These are phyloP conservation scores for Enteromius thamalakanensis DNA, from an alignment of 2,797 vertebrate genomes.

Conservation along the genomic window DNA sequence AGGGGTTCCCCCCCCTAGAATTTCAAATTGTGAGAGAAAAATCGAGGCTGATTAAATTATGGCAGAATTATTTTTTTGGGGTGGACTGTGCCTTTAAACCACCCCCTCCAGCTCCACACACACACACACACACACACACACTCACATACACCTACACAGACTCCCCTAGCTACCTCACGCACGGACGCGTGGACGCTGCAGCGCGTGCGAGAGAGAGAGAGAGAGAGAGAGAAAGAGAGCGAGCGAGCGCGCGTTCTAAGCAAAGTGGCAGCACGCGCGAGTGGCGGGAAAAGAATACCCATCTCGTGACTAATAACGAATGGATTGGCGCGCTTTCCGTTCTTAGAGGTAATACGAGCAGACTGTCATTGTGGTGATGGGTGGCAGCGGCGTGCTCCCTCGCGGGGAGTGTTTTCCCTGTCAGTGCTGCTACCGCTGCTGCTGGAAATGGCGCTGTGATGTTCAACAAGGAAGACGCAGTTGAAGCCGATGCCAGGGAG, in stretches of 20 bases:
- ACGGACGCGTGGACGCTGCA: conserved; percentile 79
- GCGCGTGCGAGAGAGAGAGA: conserved; percentile 23
- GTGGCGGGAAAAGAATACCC: conserved; percentile 66
- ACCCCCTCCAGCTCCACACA: conserved; percentile 49
- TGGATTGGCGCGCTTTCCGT: conserved; percentile 70
- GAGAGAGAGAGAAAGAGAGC: neutral
- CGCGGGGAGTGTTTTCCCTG: conserved; percentile 76
- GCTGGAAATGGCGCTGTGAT: conserved; percentile 84
- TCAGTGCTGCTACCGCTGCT: conserved; percentile 75
- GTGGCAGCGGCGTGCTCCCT: conserved; percentile 79
- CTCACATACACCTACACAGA: conserved; percentile 63
- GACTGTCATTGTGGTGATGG: conserved; percentile 78
- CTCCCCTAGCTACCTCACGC: conserved; percentile 71
- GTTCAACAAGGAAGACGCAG: conserved; percentile 82
- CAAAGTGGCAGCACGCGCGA: conserved; percentile 49
- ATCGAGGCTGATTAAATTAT: neutral
- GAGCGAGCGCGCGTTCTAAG: conserved; percentile 38
- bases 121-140: conserved; percentile 63
- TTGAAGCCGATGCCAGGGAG: conserved; percentile 87
- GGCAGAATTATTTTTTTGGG: neutral
- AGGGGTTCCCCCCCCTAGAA: neutral
- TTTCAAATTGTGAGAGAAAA: neutral
- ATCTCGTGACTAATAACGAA: conserved; percentile 71
- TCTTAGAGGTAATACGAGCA: conserved; percentile 74
- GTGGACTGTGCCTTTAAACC: conserved; percentile 25